Percentiles rank a stretch among this genome's conserved stretches.
These are phyloP conservation scores for Sarcophaga caerulescens DNA, from an alignment of 2,888 invertebrate species.

Conservation along the genomic window DNA sequence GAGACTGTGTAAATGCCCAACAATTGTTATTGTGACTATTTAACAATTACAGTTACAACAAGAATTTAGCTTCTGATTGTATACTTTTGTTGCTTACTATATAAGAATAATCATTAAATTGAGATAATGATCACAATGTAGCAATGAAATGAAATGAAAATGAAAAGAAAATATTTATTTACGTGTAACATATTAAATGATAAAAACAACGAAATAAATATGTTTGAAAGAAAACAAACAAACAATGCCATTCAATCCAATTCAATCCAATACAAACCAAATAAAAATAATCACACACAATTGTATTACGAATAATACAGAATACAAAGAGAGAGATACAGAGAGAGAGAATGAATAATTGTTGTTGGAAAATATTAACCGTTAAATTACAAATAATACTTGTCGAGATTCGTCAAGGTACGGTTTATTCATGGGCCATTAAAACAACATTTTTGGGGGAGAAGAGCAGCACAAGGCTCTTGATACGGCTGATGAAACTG, in stretches of 20 bases:
- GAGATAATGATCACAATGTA: conserved; percentile 2
- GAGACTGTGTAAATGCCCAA: background rate
- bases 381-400: conserved; percentile 77
- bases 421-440: conserved; percentile 14
- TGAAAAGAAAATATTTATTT: conserved; percentile 67
- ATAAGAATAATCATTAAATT: conserved; percentile 60
- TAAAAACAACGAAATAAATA: background rate
- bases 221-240: conserved; percentile 46
- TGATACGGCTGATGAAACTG: conserved; percentile 43
- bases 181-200: conserved; percentile 35
- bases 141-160: conserved; percentile 60
- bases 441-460: conserved; percentile 4
- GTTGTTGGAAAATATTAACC: conserved; percentile 65
- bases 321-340: background rate
- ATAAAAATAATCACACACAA: conserved; percentile 45
- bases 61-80: background rate
- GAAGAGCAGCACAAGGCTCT: too few species aligned
- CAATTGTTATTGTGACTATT: background rate
- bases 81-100: background rate
- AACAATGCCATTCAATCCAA: conserved; percentile 23
- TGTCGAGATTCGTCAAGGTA: conserved; percentile 75
- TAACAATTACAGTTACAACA: background rate
- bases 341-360: conserved; percentile 18
- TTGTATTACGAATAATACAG: conserved; percentile 49
- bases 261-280: background rate